Evolutionary conservation across 2,113 vertebrate genomes (phyloP).

Genomic region (Xerus inauris): DNA sequence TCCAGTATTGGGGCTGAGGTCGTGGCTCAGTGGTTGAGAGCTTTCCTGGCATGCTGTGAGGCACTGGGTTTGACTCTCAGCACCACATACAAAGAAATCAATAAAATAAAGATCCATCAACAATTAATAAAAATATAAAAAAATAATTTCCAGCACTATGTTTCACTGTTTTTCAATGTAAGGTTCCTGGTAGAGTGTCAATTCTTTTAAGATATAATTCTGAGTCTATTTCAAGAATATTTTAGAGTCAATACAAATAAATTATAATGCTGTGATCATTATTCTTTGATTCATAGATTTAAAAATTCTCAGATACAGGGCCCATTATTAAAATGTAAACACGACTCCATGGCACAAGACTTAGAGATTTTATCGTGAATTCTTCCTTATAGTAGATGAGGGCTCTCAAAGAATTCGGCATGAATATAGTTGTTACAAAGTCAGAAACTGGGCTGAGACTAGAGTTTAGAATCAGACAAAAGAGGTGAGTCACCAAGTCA

Average conservation of each 20-base stretch:
- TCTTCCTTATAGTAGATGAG: not conserved
- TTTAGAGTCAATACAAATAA: not conserved
- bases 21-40: too few species aligned
- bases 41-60: too few species aligned
- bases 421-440: not conserved
- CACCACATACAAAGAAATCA: too few species aligned
- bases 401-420: not conserved
- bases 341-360: not conserved
- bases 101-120: too few species aligned
- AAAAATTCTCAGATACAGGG: not conserved
- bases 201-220: not conserved
- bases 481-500: not conserved
- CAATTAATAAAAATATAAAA: too few species aligned
- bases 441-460: not conserved
- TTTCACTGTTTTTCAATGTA: not conserved
- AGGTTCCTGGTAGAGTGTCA: not conserved
- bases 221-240: slow-evolving; percentile 1
- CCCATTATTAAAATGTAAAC: not conserved
- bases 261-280: not conserved
- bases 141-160: too few species aligned
- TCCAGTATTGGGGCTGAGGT: too few species aligned
- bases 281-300: not conserved
- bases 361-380: not conserved
- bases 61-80: too few species aligned
- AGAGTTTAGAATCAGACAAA: not conserved